Evolutionary conservation across 2,888 invertebrate genomes (phyloP).

Genomic region (Macropis europaea): DNA sequence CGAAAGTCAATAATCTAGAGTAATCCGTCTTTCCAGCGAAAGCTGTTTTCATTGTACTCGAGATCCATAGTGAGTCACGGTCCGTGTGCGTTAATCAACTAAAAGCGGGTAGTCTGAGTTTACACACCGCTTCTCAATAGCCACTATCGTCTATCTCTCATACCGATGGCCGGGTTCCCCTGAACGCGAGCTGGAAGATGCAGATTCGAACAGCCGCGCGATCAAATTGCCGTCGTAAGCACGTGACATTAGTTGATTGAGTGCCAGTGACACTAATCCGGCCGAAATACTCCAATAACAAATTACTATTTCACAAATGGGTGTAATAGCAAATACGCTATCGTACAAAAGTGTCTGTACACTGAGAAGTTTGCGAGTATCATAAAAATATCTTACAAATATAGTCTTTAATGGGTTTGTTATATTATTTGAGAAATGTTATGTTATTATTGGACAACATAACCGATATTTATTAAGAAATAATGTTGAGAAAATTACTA

Average conservation of each 20-base stretch:
- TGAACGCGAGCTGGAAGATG: constrained; percentile 15
- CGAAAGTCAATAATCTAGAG: constrained; percentile 71
- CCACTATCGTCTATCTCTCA: constrained; percentile 63
- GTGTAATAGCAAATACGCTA: no score
- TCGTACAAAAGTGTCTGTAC: no score
- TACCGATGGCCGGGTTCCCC: constrained; percentile 57
- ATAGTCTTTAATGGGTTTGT: no score
- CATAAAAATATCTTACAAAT: no score
- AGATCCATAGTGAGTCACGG: constrained; percentile 59
- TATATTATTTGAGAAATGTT: no score
- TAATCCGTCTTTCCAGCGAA: constrained; percentile 67
- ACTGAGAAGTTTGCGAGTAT: no score
- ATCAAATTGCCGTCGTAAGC: constrained; percentile 37
- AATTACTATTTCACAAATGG: no score
- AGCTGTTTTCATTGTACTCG: constrained; percentile 70
- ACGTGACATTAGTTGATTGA: constrained; percentile 53
- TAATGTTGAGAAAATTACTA: no score
- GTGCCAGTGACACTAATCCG: constrained; percentile 21
- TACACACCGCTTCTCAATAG: constrained; percentile 68
- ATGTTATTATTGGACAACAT: no score
- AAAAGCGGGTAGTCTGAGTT: constrained; percentile 74
- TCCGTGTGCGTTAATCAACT: constrained; percentile 73
- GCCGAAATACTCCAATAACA: no score
- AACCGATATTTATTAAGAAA: no score
- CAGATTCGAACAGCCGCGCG: constrained; percentile 17